Conservation (phyloP, 2,797 vertebrate genomes). For the Eleutherodactylus coqui region DNA sequence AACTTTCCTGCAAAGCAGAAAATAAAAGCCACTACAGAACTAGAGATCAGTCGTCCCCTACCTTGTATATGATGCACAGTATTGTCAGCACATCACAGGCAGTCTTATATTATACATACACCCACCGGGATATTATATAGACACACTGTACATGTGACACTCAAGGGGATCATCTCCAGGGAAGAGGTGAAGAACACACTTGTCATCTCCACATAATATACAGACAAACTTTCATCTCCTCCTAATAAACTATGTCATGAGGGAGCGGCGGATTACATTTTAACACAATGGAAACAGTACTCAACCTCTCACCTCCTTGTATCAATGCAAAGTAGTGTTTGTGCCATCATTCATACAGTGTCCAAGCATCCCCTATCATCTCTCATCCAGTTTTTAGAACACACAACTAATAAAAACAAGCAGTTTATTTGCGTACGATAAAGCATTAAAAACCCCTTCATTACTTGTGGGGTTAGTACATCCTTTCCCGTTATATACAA, state of each 20-base stretch:
- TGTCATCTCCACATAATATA: conserved; percentile 32
- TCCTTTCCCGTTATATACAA: conserved; percentile 58
- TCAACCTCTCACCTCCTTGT: conserved; percentile 20
- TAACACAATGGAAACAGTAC: neutral
- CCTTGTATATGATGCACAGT: conserved; percentile 16
- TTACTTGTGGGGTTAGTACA: conserved; percentile 59
- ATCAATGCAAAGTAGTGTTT: conserved; percentile 5
- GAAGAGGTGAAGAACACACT: neutral
- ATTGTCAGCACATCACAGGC: neutral
- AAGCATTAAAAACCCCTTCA: conserved; percentile 62
- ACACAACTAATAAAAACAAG: conserved; percentile 56
- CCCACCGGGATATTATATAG: neutral
- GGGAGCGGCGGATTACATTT: conserved; percentile 8
- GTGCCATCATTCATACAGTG: neutral
- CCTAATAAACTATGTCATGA: conserved; percentile 34
- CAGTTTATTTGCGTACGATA: conserved; percentile 61
- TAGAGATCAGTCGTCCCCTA: neutral
- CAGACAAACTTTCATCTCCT: conserved; percentile 13
- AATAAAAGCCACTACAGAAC: conserved; percentile 32
- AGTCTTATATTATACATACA: neutral
- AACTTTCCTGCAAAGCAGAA: conserved; percentile 17
- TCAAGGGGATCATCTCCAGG: neutral
- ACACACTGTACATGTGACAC: neutral
- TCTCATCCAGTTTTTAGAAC: neutral
- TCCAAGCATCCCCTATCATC: neutral